Base-by-base conservation (phyloP, 1,140 invertebrate species). In the Wiebesia pumilae region DNA sequence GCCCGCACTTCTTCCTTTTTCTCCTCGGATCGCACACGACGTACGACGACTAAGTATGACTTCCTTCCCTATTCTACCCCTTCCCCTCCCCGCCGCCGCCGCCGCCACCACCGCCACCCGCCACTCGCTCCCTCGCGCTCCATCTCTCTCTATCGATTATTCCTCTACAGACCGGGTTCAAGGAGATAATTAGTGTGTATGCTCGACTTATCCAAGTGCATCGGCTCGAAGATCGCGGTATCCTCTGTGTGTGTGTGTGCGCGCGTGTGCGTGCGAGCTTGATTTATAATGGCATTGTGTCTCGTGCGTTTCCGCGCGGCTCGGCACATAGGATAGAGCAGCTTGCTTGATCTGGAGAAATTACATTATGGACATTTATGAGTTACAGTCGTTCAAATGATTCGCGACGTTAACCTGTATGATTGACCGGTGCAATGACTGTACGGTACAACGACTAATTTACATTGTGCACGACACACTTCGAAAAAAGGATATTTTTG, bases 281-380 rank as follows among this genome's bases (percentile, higher is more conserved):
- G 91, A 92, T 92, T 92, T 92, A 92, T 91, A 81, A 85, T 84
- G 47, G 88, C 89, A 92, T 92, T 92, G 91, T 92, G 83, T 78
- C 81, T 88, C 83, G 35, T 77, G 80, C 81, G 83, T 86, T 86
- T 84, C 85, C 84, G 78, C 69, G 40, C 78, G 69, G 43, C 27
- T 33, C 62, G 43, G 6, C 24, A 65, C 51, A 58, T 67, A 43
- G 33, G 58, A 78, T 27, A 54, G 27, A 54, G 4, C n/a, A 54
- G 35, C 19, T 7, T 12, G 38, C 3, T 24, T 38, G 21, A 43
- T 62, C 51, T 54, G 16, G 30, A 78, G 58, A 62, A 35, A 65
- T 58, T 79, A 38, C 27, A 1, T 33, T 33, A 27, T 21, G 24
- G 10, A 54, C 35, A 77, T 84, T 84, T 84, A 65, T 75, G 24